phyloP scores from a whole-genome alignment of 2,888 invertebrate species.

The Drosophila koepferae region DNA sequence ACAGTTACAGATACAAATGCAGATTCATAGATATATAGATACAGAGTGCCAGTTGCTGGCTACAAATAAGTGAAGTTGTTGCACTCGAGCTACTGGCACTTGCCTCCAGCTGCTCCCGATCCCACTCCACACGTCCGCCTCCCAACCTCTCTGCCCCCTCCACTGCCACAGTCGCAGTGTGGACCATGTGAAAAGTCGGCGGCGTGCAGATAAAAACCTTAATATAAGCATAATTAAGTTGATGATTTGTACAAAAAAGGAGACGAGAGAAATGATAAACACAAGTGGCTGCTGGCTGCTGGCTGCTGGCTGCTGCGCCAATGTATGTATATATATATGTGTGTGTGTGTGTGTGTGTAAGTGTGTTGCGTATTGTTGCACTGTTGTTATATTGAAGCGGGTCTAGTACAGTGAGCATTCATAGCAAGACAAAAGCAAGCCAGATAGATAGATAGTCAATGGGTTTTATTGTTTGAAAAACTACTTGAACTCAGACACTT shows the following conservation, averaged over 20 bases:
- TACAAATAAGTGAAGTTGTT: conserved; percentile 81
- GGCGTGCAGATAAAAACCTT: conserved; percentile 78
- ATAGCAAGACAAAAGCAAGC: conserved; percentile 1
- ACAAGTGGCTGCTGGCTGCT: conserved; percentile 54
- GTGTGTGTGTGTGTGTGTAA: conserved; percentile 12
- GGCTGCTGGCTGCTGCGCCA: conserved; percentile 20
- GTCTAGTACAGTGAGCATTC: conserved; percentile 39
- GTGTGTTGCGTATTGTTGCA: conserved; percentile 36
- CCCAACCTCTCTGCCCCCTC: background rate
- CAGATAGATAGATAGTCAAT: conserved; percentile 15
- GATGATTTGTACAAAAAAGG: conserved; percentile 81
- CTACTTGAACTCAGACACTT: conserved; percentile 27
- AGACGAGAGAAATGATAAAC: conserved; percentile 71
- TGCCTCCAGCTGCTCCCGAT: conserved; percentile 53
- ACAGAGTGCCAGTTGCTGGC: conserved; percentile 55
- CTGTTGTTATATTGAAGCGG: conserved; percentile 31
- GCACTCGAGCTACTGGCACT: conserved; percentile 79
- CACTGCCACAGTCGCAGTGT: conserved; percentile 5
- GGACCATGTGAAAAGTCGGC: conserved; percentile 74
- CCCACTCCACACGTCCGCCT: background rate
- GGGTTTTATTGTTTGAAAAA: conserved; percentile 16
- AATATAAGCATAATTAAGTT: conserved; percentile 82
- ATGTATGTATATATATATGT: conserved; percentile 13
- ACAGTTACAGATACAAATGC: conserved; percentile 51
- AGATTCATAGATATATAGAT: conserved; percentile 54